Base-by-base conservation (phyloP, 2,797 vertebrate species). In the Sebastes goodei region DNA sequence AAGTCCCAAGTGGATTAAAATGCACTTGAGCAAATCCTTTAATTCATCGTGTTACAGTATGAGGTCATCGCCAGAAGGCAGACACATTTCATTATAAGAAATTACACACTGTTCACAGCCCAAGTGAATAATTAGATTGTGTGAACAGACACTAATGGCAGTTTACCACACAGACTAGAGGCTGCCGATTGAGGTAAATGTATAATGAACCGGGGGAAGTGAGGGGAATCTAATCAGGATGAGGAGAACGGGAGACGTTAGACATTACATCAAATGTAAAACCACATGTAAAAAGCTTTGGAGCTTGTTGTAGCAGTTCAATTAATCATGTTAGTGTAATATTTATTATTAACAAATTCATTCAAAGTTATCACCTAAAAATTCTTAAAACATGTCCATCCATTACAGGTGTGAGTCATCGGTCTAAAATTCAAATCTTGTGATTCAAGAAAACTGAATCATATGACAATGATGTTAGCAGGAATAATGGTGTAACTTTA, bases 61-160 rank as follows among this genome's bases (percentile, higher is more conserved):
- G 82, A 92, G 78, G 81, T 82, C 91, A 88, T 72, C 2, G 12
- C 65, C 79, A 71, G 79, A 71, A 88, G 76, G 71, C 73, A 88
- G 71, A 86, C 77, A 72, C 76, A 77, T 88, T 89, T 92, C 84
- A 87, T 92, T 86, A 91, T 83, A 83, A 76, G 72, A 86, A 88
- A 89, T 86, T 77, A 83, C 78, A 84, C 74, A 82, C 20, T 69
- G 65, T 69, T 79, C 76, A 82, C 80, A 81, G 78, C 74, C 71
- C 52, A 74, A 82, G 66, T 83, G 57, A 83, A 78, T 91, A 88
- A 93, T 91, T 89, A 78, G 74, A 86, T 79, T 85, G 73, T 82
- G 61, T 72, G 78, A 89, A 78, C 62, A 68, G 76, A 87, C 76
- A 85, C 74, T 85, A 84, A 89, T 89, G 74, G 72, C 42, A 79